Conservation (phyloP, 2,113 vertebrate genomes). For the Camelus dromedarius region DNA sequence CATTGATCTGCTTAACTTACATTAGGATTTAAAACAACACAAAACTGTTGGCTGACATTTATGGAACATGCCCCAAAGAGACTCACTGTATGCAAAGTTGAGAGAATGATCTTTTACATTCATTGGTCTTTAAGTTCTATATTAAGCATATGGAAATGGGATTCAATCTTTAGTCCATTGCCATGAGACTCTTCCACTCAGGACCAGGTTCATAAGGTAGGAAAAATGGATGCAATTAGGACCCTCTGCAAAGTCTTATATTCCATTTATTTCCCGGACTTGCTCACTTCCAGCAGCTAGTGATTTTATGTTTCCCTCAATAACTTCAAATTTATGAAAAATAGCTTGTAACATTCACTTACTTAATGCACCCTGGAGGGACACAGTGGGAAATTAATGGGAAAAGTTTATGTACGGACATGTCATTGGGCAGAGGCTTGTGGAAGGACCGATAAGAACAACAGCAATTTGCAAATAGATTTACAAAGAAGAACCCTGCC, state of each 20-base stretch:
- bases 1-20: neutral
- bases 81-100: neutral
- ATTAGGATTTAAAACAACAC: neutral
- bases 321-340: slow-evolving; percentile 8
- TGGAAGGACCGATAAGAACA: slow-evolving; percentile 68
- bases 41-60: slow-evolving; percentile 25
- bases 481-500: slow-evolving; percentile 53
- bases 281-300: neutral
- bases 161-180: neutral
- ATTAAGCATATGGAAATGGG: neutral
- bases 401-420: neutral
- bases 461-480: slow-evolving; percentile 49
- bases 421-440: slow-evolving; percentile 48
- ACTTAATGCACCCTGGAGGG: slow-evolving; percentile 74
- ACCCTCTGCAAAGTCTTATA: neutral
- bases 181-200: neutral
- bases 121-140: neutral
- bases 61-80: neutral
- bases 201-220: neutral
- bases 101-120: neutral
- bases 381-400: slow-evolving; percentile 77
- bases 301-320: neutral
- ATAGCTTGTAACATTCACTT: slow-evolving; percentile 66
- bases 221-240: neutral
- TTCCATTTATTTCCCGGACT: neutral